Evolutionary conservation across 2,113 vertebrate species (phyloP), one percentile per base, ranked within the genome.

Genomic region (Dromaius novaehollandiae): DNA sequence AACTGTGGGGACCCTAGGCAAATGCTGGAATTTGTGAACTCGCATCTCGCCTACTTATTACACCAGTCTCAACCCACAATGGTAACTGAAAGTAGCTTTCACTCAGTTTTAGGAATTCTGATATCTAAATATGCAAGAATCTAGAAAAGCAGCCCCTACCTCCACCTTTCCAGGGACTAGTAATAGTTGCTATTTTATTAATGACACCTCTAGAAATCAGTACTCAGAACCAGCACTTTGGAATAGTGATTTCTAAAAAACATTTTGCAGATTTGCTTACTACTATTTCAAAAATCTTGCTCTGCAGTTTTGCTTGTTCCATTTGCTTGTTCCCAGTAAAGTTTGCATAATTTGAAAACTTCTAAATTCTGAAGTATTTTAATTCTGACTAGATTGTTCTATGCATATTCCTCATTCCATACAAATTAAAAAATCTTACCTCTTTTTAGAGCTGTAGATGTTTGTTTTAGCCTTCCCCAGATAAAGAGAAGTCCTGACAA

Each of bases 341-440:
- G 9, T 24, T 86, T 71, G 30, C 1, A 2, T 30, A 69, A 48
- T 68, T n/a, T 78, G 77, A 58, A 6, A 85, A 34, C 26, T 63
- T 85, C 3, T 24, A 75, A 30, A 5, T 53, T 68, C 53, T 80
- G 20, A 75, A 76, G 53, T 32, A 70, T 55, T 83, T 86, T 15
- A 28, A 58, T 63, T 96, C 90, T 84, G 0, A 76, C 58, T 26
- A 55, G 18, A 34, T 32, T 69, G 19, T 46, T 73, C 55, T 65
- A 56, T 34, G 46, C 28, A 44, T 18, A 21, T 11, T 44, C 44
- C 1, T 76, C 6, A 80, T 89, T 9, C n/a, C 25, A 58, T 15
- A 3, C 30, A 93, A 79, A 15, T 66, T 74, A 91, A 81, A 95
- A 46, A 87, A 85, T 40, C 90, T 95, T 91, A 95, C 95, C 94